These are phyloP conservation scores for Ctenoplectra terminalis DNA, from an alignment of 1,140 invertebrate species.

Conservation along the genomic window DNA sequence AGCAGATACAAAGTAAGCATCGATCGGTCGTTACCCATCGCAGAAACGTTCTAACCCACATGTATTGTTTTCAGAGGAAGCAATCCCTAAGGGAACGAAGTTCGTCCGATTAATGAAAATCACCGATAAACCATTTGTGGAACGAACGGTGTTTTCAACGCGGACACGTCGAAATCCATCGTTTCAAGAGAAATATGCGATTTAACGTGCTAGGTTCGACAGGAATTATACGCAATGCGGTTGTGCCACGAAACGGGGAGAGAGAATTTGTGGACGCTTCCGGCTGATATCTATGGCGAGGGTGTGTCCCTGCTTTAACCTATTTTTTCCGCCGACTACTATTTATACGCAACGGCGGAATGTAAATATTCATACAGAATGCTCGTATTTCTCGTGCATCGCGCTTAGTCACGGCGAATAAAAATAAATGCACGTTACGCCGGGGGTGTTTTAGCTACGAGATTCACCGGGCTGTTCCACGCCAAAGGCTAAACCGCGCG, in stretches of 20 bases:
- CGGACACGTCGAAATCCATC: neutral
- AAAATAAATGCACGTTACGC: conserved; percentile 58
- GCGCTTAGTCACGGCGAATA: conserved; percentile 55
- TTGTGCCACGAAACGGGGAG: conserved; percentile 42
- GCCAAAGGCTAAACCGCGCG: neutral
- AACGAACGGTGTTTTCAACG: neutral
- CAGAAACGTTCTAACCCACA: neutral
- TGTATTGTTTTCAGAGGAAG: conserved; percentile 1
- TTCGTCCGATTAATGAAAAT: conserved; percentile 24
- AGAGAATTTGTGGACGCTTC: conserved; percentile 54
- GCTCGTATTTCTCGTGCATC: conserved; percentile 39
- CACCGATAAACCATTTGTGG: neutral
- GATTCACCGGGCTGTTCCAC: neutral
- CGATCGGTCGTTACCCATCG: neutral
- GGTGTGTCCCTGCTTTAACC: conserved; percentile 45
- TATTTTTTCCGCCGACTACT: conserved; percentile 57
- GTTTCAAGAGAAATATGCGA: conserved; percentile 2
- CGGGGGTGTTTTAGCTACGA: conserved; percentile 26
- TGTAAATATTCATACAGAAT: conserved; percentile 66
- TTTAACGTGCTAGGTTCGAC: neutral
- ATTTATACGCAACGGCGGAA: conserved; percentile 58
- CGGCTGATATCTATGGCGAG: conserved; percentile 47
- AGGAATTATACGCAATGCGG: conserved; percentile 66
- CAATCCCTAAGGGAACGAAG: neutral
- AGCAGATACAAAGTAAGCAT: conserved; percentile 59